Conservation (phyloP, 2,113 vertebrate genomes). For the Hemibates koningsi region DNA sequence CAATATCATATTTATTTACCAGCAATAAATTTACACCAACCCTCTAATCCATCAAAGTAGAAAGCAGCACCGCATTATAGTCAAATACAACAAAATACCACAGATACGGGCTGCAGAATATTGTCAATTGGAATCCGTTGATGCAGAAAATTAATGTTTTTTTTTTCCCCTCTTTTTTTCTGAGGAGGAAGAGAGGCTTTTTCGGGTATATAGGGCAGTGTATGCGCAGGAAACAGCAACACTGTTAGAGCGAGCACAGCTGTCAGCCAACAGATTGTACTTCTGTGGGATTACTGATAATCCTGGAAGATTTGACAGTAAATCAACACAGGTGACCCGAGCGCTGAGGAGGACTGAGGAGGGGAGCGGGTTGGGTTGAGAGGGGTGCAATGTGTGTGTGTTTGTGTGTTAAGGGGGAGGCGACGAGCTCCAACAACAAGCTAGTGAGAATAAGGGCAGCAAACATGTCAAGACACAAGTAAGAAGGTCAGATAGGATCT, state of each 20-base stretch:
- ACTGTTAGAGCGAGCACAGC: slow-evolving; percentile 57
- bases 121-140: slow-evolving; percentile 52
- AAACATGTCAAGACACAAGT: neutral
- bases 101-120: slow-evolving; percentile 15
- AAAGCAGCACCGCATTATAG: slow-evolving; percentile 8
- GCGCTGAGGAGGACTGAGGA: neutral
- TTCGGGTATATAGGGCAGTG: slow-evolving; percentile 46
- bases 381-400: neutral
- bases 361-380: accelerated
- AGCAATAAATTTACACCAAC: slow-evolving; percentile 15
- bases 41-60: slow-evolving; percentile 16
- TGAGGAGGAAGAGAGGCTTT: neutral
- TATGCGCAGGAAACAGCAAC: slow-evolving; percentile 46
- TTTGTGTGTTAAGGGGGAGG: neutral
- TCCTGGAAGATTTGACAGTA: slow-evolving; percentile 72
- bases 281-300: slow-evolving; percentile 69
- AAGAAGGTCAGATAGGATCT: neutral
- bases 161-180: neutral
- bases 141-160: slow-evolving; percentile 62
- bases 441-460: neutral
- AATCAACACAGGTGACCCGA: slow-evolving; percentile 68
- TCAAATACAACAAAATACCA: slow-evolving; percentile 29
- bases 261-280: slow-evolving; percentile 69
- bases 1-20: slow-evolving; percentile 31
- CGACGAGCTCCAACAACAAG: neutral